phyloP scores from a whole-genome alignment of 2,888 invertebrate genomes.

The Ditylenchus weischeri region DNA sequence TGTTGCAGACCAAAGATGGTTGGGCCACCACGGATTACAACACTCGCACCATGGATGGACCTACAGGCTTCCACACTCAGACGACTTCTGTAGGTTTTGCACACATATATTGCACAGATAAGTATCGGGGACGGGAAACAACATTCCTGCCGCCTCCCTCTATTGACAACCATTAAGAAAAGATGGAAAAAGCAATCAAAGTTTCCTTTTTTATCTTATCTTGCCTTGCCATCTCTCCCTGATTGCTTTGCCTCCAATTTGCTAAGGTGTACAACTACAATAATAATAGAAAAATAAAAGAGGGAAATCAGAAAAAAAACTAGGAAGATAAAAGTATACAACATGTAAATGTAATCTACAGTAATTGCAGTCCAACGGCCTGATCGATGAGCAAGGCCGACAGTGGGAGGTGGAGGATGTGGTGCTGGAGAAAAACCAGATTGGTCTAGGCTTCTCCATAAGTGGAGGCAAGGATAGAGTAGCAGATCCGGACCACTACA shows the following conservation, averaged over 20 bases:
- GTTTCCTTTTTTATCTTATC: too few species aligned
- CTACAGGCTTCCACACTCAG: conserved; percentile 42
- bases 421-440: conserved; percentile 67
- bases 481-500: conserved; percentile 69
- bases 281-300: too few species aligned
- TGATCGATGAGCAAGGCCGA: conserved; percentile 37
- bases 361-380: conserved; percentile 23
- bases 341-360: not conserved
- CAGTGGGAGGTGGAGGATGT: conserved; percentile 58
- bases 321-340: conserved; percentile 8
- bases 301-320: too few species aligned
- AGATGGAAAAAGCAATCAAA: too few species aligned
- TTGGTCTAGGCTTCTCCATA: conserved; percentile 84
- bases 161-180: too few species aligned
- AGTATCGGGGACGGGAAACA: conserved; percentile 8
- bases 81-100: conserved; percentile 40
- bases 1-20: conserved; percentile 46
- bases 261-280: too few species aligned
- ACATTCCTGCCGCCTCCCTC: not conserved
- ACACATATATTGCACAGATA: not conserved
- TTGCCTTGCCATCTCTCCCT: too few species aligned
- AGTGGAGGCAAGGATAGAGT: conserved; percentile 66
- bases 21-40: conserved; percentile 48
- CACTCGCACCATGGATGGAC: conserved; percentile 48
- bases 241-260: too few species aligned